Conservation (phyloP, 2,113 vertebrate genomes). For the Natator depressus region DNA sequence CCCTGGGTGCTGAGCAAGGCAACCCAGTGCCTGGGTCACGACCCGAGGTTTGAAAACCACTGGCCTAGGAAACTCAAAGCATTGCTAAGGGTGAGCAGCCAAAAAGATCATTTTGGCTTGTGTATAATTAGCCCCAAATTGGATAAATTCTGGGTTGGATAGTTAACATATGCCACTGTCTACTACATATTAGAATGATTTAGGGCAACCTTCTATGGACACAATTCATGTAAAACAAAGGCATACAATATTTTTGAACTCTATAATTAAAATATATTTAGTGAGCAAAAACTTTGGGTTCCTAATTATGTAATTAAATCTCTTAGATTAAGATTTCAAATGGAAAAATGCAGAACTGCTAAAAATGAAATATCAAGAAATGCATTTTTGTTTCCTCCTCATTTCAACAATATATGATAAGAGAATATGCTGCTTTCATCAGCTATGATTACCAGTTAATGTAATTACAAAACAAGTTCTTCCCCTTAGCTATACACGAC, state of each 20-base stretch:
- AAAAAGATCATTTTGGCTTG: background rate
- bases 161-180: background rate
- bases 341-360: background rate
- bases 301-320: background rate
- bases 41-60: too few species aligned
- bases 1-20: too few species aligned
- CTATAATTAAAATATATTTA: background rate
- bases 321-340: background rate
- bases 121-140: background rate
- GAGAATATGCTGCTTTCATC: background rate
- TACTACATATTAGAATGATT: background rate
- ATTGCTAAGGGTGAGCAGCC: background rate
- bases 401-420: background rate
- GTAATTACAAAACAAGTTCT: background rate
- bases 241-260: background rate
- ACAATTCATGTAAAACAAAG: background rate
- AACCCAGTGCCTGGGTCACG: too few species aligned
- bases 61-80: background rate
- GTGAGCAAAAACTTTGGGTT: background rate
- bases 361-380: conserved; percentile 8
- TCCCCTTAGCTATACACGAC: background rate
- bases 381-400: background rate
- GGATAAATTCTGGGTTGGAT: background rate
- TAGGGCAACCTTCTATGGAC: background rate
- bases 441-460: background rate